These are phyloP conservation scores for Euplagia quadripunctaria DNA, from an alignment of 2,888 invertebrate species.

Conservation along the genomic window DNA sequence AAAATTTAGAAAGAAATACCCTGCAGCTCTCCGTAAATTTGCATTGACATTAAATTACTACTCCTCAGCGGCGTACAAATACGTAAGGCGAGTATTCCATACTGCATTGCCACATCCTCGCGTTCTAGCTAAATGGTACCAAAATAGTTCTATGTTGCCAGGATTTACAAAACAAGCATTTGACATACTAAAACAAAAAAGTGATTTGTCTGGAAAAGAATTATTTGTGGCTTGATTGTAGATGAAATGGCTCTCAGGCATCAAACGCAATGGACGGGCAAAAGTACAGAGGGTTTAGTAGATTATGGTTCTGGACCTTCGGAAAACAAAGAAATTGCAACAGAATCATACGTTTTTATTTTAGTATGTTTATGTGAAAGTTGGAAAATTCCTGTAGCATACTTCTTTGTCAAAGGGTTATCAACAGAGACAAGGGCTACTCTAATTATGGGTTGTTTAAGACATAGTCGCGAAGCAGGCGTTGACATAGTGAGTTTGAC, in stretches of 20 bases:
- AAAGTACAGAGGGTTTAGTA: conserved; percentile 25
- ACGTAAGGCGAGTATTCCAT: conserved; percentile 31
- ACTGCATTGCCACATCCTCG: conserved; percentile 41
- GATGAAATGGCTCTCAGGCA: conserved; percentile 22
- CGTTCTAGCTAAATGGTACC: conserved; percentile 35
- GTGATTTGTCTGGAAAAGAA: conserved; percentile 21
- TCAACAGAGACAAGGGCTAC: conserved; percentile 28
- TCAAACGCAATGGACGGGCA: conserved; percentile 42
- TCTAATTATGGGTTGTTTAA: conserved; percentile 23
- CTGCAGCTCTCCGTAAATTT: conserved; percentile 36
- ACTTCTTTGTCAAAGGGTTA: conserved; percentile 37
- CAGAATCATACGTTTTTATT: conserved; percentile 40
- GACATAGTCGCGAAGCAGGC: conserved; percentile 14
- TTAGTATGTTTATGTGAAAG: conserved; percentile 30
- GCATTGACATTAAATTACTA: conserved; percentile 40
- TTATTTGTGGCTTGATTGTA: too few species aligned
- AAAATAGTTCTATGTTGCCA: conserved; percentile 25
- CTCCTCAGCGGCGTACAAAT: conserved; percentile 35
- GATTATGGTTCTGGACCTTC: conserved; percentile 30
- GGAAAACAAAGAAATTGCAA: conserved; percentile 30
- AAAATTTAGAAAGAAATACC: conserved; percentile 17
- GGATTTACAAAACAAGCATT: conserved; percentile 43
- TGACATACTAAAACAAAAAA: conserved; percentile 30
- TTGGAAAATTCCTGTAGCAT: conserved; percentile 40
- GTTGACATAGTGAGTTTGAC: conserved; percentile 27